A percentile compares a stretch with the other conserved stretches of the same genome.
phyloP scores from a whole-genome alignment of 2,113 vertebrate species.

The Symphodus melops region DNA sequence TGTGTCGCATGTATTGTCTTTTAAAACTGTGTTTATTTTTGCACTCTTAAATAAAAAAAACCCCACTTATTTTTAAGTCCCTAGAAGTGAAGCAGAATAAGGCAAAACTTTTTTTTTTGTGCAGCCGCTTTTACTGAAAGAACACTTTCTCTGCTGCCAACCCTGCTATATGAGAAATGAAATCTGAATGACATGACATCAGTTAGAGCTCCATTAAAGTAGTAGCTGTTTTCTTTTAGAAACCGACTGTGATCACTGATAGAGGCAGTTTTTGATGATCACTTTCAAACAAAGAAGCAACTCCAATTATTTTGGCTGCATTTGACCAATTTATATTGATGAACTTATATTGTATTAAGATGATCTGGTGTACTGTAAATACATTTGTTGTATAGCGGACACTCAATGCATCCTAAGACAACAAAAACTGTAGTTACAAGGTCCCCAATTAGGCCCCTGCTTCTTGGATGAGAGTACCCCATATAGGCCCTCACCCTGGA shows the following conservation, averaged over 20 bases:
- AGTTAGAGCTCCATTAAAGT: not conserved
- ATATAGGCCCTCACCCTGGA: constrained; percentile 44
- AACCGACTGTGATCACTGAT: not conserved
- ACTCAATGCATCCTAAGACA: constrained; percentile 27
- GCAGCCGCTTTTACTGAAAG: constrained; percentile 1
- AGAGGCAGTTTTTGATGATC: no score
- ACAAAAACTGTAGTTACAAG: constrained; percentile 34
- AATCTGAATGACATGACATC: not conserved
- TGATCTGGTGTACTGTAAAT: no score
- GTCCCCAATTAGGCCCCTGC: constrained; percentile 67
- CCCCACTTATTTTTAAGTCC: constrained; percentile 11
- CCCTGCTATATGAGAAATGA: no score
- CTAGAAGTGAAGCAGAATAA: constrained; percentile 14
- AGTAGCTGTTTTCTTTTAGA: not conserved
- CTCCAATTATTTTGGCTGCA: no score
- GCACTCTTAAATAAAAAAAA: constrained; percentile 17
- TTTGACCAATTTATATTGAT: no score
- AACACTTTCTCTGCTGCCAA: not conserved
- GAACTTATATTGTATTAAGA: no score
- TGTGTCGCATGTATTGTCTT: constrained; percentile 24
- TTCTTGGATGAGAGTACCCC: constrained; percentile 53
- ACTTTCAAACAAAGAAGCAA: no score
- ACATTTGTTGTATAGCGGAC: not conserved
- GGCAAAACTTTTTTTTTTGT: constrained; percentile 16
- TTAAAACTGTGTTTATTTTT: constrained; percentile 35